Percentiles rank a stretch among this genome's conserved stretches.
phyloP scores from a whole-genome alignment of 2,888 invertebrate species.

The Coremacera marginata region DNA sequence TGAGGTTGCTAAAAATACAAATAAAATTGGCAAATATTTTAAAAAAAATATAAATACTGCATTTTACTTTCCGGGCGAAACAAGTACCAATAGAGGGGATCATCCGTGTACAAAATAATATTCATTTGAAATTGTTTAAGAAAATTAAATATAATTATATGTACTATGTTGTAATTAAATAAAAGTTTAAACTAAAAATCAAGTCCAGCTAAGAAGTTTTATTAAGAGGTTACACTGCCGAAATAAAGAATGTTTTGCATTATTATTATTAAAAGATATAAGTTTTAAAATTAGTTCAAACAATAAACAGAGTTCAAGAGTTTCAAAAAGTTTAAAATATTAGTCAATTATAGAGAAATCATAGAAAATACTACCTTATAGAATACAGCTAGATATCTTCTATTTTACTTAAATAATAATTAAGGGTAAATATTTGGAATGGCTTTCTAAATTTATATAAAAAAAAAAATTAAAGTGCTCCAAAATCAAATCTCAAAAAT shows the following conservation, averaged over 20 bases:
- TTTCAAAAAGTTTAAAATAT: too few relatives aligned
- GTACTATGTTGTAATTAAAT: neutral
- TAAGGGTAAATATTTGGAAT: too few relatives aligned
- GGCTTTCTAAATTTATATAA: neutral
- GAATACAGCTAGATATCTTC: neutral
- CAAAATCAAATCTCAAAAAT: too few relatives aligned
- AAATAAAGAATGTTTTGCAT: slow-evolving; percentile 4
- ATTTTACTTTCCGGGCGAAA: slow-evolving; percentile 68
- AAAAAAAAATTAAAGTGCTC: neutral
- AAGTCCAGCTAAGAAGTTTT: neutral
- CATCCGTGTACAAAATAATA: slow-evolving; percentile 57
- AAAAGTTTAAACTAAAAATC: neutral
- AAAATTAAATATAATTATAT: neutral
- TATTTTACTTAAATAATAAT: too few relatives aligned
- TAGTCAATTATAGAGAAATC: too few relatives aligned
- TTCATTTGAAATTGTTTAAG: slow-evolving; percentile 35
- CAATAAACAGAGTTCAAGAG: neutral
- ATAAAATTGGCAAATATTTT: neutral
- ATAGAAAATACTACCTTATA: neutral
- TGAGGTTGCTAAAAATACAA: slow-evolving; percentile 18
- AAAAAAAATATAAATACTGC: slow-evolving; percentile 25
- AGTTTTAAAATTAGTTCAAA: slow-evolving; percentile 5
- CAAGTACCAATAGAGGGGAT: slow-evolving; percentile 69
- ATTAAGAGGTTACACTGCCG: neutral
- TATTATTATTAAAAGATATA: neutral